phyloP scores from a whole-genome alignment of 2,797 vertebrate genomes.

The Acridotheres tristis region DNA sequence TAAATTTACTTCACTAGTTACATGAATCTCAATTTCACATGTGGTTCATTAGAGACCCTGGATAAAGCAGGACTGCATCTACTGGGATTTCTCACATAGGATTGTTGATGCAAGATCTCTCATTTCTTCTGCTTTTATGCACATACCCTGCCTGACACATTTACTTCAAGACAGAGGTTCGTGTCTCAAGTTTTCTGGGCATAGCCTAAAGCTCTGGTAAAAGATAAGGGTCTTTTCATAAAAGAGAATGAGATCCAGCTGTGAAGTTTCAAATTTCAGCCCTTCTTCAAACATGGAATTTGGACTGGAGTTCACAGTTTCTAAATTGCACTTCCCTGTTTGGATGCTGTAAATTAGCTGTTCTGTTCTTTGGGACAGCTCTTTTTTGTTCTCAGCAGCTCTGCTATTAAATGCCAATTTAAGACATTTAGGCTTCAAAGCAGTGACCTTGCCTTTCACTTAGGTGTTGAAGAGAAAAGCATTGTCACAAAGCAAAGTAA shows the following conservation, averaged over 20 bases:
- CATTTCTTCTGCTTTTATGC: background rate
- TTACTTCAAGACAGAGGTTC: background rate
- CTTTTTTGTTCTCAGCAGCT: background rate
- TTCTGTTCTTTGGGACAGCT: background rate
- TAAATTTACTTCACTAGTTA: background rate
- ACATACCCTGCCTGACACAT: background rate
- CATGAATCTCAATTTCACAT: background rate
- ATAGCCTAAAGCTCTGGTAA: background rate
- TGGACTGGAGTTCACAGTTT: background rate
- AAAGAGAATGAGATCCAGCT: conserved; percentile 23
- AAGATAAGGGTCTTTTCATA: background rate
- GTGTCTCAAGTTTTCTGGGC: background rate
- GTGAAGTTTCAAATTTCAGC: conserved; percentile 23
- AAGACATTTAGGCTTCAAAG: background rate
- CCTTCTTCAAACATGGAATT: background rate
- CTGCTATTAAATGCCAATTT: background rate
- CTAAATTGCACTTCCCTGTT: background rate
- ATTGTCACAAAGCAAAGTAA: background rate
- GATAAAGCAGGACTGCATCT: background rate
- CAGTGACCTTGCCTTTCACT: background rate
- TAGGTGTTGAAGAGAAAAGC: background rate
- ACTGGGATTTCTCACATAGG: background rate
- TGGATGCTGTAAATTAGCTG: background rate
- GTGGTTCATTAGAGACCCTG: background rate
- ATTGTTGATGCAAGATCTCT: background rate